Evolutionary conservation across 1,140 invertebrate species (phyloP).

Genomic region (Phymorhynchus buccinoides): DNA sequence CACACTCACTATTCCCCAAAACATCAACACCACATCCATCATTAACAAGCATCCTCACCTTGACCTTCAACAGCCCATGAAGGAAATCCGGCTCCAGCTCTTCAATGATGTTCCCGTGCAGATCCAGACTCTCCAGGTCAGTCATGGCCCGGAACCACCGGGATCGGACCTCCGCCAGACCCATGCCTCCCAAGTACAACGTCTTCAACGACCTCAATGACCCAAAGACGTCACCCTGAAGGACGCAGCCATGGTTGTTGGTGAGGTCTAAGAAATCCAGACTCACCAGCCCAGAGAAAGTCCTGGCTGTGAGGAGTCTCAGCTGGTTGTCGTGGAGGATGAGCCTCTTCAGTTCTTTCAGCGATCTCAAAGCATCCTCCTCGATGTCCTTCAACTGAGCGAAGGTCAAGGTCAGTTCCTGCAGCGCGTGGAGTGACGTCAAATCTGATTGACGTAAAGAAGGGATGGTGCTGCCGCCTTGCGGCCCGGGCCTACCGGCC

Average conservation of each 20-base stretch:
- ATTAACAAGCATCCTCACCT: background rate
- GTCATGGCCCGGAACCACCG: background rate
- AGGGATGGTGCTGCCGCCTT: background rate
- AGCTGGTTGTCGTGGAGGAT: constrained; percentile 13
- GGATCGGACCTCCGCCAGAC: background rate
- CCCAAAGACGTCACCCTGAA: constrained; percentile 22
- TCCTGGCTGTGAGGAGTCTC: background rate
- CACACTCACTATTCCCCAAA: background rate
- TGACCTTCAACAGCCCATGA: background rate
- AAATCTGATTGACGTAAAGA: background rate
- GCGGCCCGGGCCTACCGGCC: background rate
- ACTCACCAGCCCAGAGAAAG: background rate
- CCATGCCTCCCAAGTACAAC: background rate
- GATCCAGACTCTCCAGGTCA: constrained; percentile 1
- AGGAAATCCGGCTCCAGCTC: background rate
- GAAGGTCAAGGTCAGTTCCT: constrained; percentile 25
- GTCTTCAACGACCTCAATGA: background rate
- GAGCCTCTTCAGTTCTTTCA: background rate
- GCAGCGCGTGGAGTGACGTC: background rate
- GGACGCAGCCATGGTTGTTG: background rate
- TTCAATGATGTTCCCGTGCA: background rate
- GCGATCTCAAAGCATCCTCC: background rate
- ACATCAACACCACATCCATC: background rate
- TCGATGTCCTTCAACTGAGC: background rate
- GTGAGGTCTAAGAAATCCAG: background rate